These are phyloP conservation scores for Drosophila mercatorum DNA, from an alignment of 2,888 invertebrate genomes.

Conservation along the genomic window DNA sequence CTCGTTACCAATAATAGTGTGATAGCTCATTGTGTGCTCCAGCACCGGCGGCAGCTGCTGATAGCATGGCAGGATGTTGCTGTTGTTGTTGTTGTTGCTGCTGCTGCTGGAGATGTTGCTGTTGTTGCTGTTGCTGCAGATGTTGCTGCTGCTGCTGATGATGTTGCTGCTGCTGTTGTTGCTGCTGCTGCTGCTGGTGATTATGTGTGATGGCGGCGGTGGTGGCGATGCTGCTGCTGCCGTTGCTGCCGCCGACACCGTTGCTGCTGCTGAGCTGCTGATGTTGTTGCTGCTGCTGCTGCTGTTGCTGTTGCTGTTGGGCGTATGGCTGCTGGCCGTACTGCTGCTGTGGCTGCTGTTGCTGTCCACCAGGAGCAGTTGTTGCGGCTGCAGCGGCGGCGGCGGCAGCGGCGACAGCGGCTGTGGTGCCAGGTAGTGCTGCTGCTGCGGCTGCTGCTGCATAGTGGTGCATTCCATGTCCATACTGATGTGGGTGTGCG, in stretches of 20 bases:
- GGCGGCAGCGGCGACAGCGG: slow-evolving; percentile 85
- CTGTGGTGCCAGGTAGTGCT: slow-evolving; percentile 65
- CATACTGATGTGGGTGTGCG: slow-evolving; percentile 61
- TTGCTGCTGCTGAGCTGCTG: slow-evolving; percentile 67
- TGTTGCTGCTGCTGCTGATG: slow-evolving; percentile 60
- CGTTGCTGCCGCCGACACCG: slow-evolving; percentile 67
- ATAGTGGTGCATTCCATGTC: slow-evolving; percentile 82
- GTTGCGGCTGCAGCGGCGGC: slow-evolving; percentile 78
- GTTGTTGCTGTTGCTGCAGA: slow-evolving; percentile 37
- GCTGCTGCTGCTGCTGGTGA: slow-evolving; percentile 61
- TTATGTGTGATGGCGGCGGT: slow-evolving; percentile 53
- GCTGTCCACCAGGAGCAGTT: slow-evolving; percentile 63
- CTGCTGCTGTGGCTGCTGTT: slow-evolving; percentile 30
- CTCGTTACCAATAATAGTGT: slow-evolving; percentile 94
- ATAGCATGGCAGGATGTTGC: slow-evolving; percentile 84
- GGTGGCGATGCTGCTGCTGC: slow-evolving; percentile 61
- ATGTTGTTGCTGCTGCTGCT: slow-evolving; percentile 44
- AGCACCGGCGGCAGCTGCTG: slow-evolving; percentile 85
- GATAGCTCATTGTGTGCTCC: slow-evolving; percentile 88
- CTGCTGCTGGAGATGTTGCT: slow-evolving; percentile 48
- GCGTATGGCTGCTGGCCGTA: slow-evolving; percentile 79
- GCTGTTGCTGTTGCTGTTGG: slow-evolving; percentile 57
- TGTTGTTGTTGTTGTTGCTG: slow-evolving; percentile 54
- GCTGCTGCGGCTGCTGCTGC: slow-evolving; percentile 53
- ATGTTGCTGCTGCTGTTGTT: slow-evolving; percentile 54